Evolutionary conservation across 2,888 invertebrate species (phyloP).

Genomic region (Ophion slaviceki): DNA sequence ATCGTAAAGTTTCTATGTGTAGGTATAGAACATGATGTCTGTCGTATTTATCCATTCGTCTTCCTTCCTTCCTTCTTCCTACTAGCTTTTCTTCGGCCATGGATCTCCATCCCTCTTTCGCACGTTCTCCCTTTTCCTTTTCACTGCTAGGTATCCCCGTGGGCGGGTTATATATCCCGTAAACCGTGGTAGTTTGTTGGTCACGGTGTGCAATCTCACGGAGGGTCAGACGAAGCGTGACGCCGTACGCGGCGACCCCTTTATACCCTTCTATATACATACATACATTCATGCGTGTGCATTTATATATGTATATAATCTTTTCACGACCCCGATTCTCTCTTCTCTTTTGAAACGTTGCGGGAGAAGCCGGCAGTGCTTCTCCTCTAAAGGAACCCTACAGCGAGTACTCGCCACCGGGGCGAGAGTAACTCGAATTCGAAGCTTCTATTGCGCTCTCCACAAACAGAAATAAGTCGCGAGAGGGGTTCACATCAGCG

Average conservation of each 20-base stretch:
- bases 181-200: conserved; percentile 79
- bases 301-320: conserved; percentile 23
- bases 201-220: conserved; percentile 78
- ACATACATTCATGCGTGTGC: conserved; percentile 11
- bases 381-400: conserved; percentile 32
- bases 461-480: conserved; percentile 56
- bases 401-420: conserved; percentile 35
- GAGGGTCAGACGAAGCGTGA: conserved; percentile 76
- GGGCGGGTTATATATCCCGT: conserved; percentile 74
- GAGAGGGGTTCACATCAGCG: conserved; percentile 13
- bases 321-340: conserved; percentile 16
- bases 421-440: conserved; percentile 54
- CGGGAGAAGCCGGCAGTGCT: conserved; percentile 21
- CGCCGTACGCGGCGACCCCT: conserved; percentile 65
- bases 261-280: conserved; percentile 48
- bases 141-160: conserved; percentile 13
- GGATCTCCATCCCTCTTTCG: conserved; percentile 28
- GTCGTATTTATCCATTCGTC: conserved; percentile 44
- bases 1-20: conserved; percentile 62
- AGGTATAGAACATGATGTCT: conserved; percentile 16
- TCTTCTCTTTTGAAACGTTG: conserved; percentile 40
- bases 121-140: conserved; percentile 27
- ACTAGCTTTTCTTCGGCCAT: conserved; percentile 13
- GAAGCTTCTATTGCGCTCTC: conserved; percentile 54
- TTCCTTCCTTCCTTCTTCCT: conserved; percentile 30